These are phyloP conservation scores for Pseudoips prasinana DNA, from an alignment of 2,888 invertebrate species.

Conservation along the genomic window DNA sequence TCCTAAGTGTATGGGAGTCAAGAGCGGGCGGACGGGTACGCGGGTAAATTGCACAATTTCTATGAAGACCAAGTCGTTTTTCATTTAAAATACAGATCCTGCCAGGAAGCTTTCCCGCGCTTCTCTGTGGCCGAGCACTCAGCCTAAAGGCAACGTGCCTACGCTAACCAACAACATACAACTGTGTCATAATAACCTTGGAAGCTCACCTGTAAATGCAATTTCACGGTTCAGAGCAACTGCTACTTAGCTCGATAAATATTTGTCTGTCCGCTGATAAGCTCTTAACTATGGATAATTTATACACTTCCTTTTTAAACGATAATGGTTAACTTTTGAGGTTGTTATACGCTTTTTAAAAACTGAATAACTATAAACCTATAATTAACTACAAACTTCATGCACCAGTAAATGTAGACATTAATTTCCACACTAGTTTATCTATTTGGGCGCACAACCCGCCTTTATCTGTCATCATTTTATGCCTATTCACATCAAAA, in stretches of 20 bases:
- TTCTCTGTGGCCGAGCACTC: too few relatives aligned
- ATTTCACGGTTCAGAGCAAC: conserved; percentile 60
- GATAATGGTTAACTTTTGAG: conserved; percentile 77
- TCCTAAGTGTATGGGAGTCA: too few relatives aligned
- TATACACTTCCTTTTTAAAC: conserved; percentile 74
- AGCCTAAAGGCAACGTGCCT: too few relatives aligned
- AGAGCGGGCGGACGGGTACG: too few relatives aligned
- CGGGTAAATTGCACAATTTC: too few relatives aligned
- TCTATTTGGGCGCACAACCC: conserved; percentile 80
- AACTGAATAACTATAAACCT: conserved; percentile 77
- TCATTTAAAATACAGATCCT: too few relatives aligned
- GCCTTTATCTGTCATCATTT: conserved; percentile 81
- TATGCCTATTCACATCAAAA: conserved; percentile 52
- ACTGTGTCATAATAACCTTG: conserved; percentile 32
- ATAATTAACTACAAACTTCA: conserved; percentile 81
- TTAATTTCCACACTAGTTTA: conserved; percentile 82
- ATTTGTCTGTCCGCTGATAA: conserved; percentile 67
- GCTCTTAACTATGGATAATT: conserved; percentile 61
- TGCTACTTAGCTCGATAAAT: conserved; percentile 64
- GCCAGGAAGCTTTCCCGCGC: too few relatives aligned
- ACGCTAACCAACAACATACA: too few relatives aligned
- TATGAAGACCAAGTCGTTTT: too few relatives aligned
- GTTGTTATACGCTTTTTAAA: conserved; percentile 72
- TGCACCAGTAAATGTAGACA: conserved; percentile 82
- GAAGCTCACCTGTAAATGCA: conserved; percentile 45